A percentile compares a stretch with the other conserved stretches of the same genome.
Conservation (phyloP, 1,140 invertebrate genomes). For the Meloidogyne chitwoodi region DNA sequence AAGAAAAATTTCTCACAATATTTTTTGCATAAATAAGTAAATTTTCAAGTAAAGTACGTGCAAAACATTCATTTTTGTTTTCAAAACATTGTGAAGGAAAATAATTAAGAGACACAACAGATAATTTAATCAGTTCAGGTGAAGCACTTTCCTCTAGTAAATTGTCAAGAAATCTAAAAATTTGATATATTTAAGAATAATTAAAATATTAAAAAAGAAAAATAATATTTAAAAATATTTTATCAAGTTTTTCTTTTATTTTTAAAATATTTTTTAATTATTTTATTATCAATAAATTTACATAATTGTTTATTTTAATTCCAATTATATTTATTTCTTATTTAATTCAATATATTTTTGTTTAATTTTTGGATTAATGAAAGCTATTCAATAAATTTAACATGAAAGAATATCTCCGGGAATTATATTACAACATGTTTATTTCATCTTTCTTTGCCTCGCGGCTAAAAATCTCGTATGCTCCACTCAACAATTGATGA, state of each 20-base stretch:
- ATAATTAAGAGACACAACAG: conserved; percentile 9
- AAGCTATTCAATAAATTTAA: not conserved
- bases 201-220: no score
- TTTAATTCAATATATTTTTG: not conserved
- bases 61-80: not conserved
- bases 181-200: not conserved
- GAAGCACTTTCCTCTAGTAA: not conserved
- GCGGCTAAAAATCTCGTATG: not conserved
- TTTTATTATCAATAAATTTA: no score
- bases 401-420: not conserved
- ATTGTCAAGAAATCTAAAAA: not conserved
- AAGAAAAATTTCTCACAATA: not conserved
- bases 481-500: not conserved
- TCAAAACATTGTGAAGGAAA: not conserved
- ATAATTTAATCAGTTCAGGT: conserved; percentile 3
- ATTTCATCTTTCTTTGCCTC: not conserved
- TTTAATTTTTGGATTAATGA: not conserved
- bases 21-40: conserved; percentile 7
- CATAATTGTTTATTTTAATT: no score
- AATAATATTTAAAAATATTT: no score
- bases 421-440: not conserved
- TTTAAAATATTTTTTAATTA: no score
- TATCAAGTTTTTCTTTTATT: no score
- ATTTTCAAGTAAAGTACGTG: conserved; percentile 2
- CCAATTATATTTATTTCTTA: no score